A percentile compares a stretch with the other conserved stretches of the same genome.
Evolutionary conservation across 2,797 vertebrate species (phyloP).

Genomic region (Danio jaintianensis): DNA sequence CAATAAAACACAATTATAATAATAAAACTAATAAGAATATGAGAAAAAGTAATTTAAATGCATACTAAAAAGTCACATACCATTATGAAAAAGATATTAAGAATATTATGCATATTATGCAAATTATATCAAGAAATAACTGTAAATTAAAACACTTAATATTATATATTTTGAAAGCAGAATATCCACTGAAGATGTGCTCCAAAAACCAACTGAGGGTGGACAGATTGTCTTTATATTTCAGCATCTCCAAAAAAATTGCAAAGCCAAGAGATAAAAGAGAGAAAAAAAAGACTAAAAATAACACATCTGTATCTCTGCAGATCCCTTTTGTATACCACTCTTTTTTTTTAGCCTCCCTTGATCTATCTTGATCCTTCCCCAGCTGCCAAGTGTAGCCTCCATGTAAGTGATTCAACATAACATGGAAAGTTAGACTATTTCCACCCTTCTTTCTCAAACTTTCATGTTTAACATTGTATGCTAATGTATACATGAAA

Average conservation of each 20-base stretch:
- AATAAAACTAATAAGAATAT: too few species aligned
- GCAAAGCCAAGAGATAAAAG: not conserved
- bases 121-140: not conserved
- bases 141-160: not conserved
- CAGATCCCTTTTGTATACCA: conserved; percentile 7
- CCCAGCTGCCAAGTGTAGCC: conserved; percentile 14
- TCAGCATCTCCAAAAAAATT: not conserved
- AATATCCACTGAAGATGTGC: not conserved
- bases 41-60: not conserved
- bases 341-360: conserved; percentile 3
- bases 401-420: conserved; percentile 2
- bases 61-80: not conserved
- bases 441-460: too few species aligned
- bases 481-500: too few species aligned
- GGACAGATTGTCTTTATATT: not conserved
- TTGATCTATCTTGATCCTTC: conserved; percentile 20
- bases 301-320: conserved; percentile 9
- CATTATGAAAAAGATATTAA: not conserved
- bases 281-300: not conserved
- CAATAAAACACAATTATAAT: too few species aligned
- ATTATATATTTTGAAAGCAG: not conserved
- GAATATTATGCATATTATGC: too few species aligned
- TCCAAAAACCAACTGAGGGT: not conserved
- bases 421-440: not conserved
- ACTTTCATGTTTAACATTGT: not conserved